phyloP scores from a whole-genome alignment of 1,140 invertebrate species.

The Ceratina calcarata region DNA sequence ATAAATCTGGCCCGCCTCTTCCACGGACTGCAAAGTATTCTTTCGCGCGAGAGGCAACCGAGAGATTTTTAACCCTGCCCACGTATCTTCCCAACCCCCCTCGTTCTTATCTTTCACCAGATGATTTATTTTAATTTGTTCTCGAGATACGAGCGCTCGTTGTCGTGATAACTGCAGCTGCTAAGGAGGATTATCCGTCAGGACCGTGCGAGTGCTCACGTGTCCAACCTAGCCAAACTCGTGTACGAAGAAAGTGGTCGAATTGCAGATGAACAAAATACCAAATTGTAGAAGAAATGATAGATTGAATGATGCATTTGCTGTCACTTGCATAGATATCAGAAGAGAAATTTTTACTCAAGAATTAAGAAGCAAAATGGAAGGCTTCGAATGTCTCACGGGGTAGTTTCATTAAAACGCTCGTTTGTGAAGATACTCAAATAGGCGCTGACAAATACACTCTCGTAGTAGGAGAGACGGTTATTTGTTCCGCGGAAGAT shows the following conservation, averaged over 20 bases:
- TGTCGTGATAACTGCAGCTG: slow-evolving; percentile 49
- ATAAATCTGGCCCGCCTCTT: neutral
- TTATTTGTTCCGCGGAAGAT: slow-evolving; percentile 25
- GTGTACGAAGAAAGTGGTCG: no score
- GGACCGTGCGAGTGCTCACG: slow-evolving; percentile 24
- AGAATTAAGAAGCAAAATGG: no score
- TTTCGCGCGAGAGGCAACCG: neutral
- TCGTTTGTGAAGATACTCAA: slow-evolving; percentile 30
- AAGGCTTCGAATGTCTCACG: neutral
- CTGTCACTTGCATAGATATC: no score
- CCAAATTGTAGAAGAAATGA: no score
- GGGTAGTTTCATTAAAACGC: slow-evolving; percentile 55
- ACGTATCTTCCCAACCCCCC: neutral
- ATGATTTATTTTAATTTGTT: no score
- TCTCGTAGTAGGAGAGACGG: neutral
- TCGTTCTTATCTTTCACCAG: no score
- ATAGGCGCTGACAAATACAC: slow-evolving; percentile 50
- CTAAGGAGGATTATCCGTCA: slow-evolving; percentile 42
- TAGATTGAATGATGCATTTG: no score
- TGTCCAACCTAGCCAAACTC: no score
- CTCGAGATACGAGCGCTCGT: neutral
- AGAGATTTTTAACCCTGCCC: neutral
- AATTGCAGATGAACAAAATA: no score
- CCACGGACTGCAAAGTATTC: neutral
- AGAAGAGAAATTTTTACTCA: no score